Base-by-base conservation (phyloP, 2,888 invertebrate genomes). In the Xestia rhomboidea region DNA sequence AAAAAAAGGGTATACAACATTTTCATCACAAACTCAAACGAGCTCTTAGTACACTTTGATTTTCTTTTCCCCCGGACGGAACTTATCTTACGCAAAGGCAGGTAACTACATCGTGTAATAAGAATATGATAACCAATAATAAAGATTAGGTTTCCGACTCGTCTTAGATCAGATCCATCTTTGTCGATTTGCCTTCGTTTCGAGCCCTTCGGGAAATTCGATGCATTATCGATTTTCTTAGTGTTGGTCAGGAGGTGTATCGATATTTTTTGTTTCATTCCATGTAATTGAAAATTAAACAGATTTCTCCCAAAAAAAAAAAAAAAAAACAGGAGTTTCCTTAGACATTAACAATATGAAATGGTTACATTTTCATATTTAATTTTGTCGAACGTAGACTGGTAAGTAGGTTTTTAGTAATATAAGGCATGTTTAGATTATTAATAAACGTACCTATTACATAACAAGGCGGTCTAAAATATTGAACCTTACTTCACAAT, bases 191-290 rank as follows among this genome's bases (percentile, higher is more conserved):
- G 88, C 88, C 87, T 90, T 83, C 88, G 82, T 85, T 86, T 77
- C 77, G 75, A 88, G 83, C 88, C 93, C 94, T 89, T 89, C 89
- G 94, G 94, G 94, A 94, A 93, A 94, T 94, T 89, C 89, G 88
- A 92, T 91, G 94, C 92, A 92, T 85, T 91, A 91, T 92, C 90
- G 92, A 91, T 92, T 86, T 81, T 66, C 0, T 44, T 77, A 80
- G 79, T 49, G 82, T 6, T 18, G 73, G 66, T 30, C 21, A 8
- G 0, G 0, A 0, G 2, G 6, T 13, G n/a, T 73, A 44, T 85
- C 81, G 84, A 86, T 81, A 30, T 74, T 74, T 63, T 63, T 70
- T 0, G 1, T n/a, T 30, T 3, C 7, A 30, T 15, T 24, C 10
- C 8, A 8, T 1, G n/a, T 11, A 5, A 54, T 24, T 51, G 51